These are phyloP conservation scores for Pseudotriccus pelzelni DNA, from an alignment of 2,797 vertebrate species.

Conservation along the genomic window DNA sequence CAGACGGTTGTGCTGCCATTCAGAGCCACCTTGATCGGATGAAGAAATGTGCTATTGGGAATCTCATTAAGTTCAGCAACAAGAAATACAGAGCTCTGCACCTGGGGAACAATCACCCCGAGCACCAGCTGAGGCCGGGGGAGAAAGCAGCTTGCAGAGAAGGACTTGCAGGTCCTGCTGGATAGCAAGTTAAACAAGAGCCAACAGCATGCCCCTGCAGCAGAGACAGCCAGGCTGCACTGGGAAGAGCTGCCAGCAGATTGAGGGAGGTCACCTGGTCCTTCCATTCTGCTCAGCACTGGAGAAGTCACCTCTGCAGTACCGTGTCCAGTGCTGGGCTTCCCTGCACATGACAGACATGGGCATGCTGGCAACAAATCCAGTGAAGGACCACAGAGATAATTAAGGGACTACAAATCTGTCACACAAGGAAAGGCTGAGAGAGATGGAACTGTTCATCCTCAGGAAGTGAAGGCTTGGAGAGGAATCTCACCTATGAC, in stretches of 20 bases:
- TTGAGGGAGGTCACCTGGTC: fast-evolving
- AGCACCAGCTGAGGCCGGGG: background rate
- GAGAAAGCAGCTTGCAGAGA: background rate
- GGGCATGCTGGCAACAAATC: background rate
- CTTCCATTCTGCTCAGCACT: background rate
- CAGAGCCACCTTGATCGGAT: background rate
- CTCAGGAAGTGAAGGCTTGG: background rate
- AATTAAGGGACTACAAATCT: background rate
- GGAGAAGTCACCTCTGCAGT: background rate
- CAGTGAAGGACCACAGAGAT: background rate
- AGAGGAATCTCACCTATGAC: background rate
- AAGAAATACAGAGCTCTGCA: background rate
- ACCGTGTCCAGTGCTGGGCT: background rate
- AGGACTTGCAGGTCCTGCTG: background rate
- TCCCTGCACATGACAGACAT: background rate
- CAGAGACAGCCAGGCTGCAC: background rate
- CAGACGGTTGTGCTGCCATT: background rate
- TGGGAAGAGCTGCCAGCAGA: background rate
- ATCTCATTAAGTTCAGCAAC: background rate
- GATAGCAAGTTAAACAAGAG: background rate
- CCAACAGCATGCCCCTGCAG: background rate
- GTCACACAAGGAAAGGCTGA: background rate
- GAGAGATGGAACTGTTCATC: background rate
- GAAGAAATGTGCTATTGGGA: background rate
- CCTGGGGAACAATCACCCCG: background rate